A percentile compares a stretch with the other conserved stretches of the same genome.
Conservation (phyloP, 1,140 invertebrate species). For the Mylabris phalerata region DNA sequence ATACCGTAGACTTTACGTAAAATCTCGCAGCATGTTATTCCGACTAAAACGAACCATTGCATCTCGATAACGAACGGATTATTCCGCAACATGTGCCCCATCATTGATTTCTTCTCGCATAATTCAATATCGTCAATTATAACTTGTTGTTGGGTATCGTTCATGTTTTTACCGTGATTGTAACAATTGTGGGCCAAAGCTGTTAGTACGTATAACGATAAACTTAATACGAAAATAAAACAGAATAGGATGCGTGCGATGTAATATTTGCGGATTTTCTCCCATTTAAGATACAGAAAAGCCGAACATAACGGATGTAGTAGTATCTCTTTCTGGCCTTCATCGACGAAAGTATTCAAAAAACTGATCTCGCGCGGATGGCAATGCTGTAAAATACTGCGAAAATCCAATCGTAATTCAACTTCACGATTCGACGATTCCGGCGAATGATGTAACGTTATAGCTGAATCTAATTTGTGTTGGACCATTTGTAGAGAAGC, state of each 20-base stretch:
- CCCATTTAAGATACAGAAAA: conserved; percentile 80
- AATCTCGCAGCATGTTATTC: conserved; percentile 67
- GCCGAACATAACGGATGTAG: conserved; percentile 76
- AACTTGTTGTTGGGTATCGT: conserved; percentile 56
- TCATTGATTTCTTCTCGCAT: conserved; percentile 65
- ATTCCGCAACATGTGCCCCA: conserved; percentile 61
- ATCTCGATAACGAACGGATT: conserved; percentile 67
- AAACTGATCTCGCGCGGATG: conserved; percentile 73
- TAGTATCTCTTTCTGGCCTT: conserved; percentile 75
- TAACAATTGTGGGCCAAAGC: conserved; percentile 72
- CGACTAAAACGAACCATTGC: conserved; percentile 69
- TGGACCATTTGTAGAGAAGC: conserved; percentile 70
- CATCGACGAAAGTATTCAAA: conserved; percentile 73
- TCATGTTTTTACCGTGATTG: conserved; percentile 63
- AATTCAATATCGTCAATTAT: conserved; percentile 43
- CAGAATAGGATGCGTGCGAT: conserved; percentile 71
- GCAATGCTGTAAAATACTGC: conserved; percentile 68
- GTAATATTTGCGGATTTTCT: conserved; percentile 83
- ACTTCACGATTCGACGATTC: conserved; percentile 70
- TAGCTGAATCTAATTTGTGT: conserved; percentile 68
- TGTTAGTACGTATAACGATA: conserved; percentile 69
- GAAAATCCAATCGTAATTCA: conserved; percentile 73
- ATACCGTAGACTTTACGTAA: conserved; percentile 69
- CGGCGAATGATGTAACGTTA: conserved; percentile 69
- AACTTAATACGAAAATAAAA: conserved; percentile 68